Evolutionary conservation across 2,797 vertebrate species (phyloP), one percentile per base, ranked within the genome.

Genomic region (Mormyrops boulengeri): DNA sequence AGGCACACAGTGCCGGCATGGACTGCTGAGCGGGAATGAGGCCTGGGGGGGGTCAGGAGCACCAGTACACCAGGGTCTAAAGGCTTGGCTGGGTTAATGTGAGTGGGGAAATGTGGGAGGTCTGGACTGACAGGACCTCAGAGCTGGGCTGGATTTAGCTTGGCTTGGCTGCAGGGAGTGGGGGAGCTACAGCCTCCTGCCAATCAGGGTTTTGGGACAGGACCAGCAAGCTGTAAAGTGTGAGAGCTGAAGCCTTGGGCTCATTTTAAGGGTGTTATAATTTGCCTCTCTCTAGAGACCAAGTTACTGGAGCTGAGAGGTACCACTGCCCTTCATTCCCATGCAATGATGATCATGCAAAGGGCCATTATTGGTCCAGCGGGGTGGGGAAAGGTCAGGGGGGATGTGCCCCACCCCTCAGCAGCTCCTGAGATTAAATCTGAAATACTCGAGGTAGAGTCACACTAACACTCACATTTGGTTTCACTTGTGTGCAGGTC

Each of bases 271-370:
- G 89, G 53, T 89, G 91, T 19, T 90, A 88, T 88, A 89, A 92
- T 92, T 87, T 52, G 89, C 84, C 88, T 91, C 92, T 93, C 92
- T 52, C 9, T 91, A 92, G 93, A 89, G 7, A 62, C 41, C 0
- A 92, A 92, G 92, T 94, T 91, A 82, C 30, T 55, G 77, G 52
- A 55, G 88, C 22, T 41, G 88, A 88, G 62, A 90, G 88, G 90
- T 86, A 44, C 52, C 6, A 12, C 12, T 38, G 38, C 22, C 44
- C 22, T 14, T 19, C 82, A 53, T 86, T 89, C 89, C 84, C 89
- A 86, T 19, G 82, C 55, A 73, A 49, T 4, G 84, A 26, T 90
- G 22, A 26, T 82, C 85, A 82, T 90, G 85, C 85, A 88, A 69
- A 85, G 60, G 53, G 49, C 30, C 60, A 57, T 93, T 41, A 44